Evolutionary conservation across 1,140 invertebrate species (phyloP), one percentile per base, ranked within the genome.

Genomic region (Mamestra configurata): DNA sequence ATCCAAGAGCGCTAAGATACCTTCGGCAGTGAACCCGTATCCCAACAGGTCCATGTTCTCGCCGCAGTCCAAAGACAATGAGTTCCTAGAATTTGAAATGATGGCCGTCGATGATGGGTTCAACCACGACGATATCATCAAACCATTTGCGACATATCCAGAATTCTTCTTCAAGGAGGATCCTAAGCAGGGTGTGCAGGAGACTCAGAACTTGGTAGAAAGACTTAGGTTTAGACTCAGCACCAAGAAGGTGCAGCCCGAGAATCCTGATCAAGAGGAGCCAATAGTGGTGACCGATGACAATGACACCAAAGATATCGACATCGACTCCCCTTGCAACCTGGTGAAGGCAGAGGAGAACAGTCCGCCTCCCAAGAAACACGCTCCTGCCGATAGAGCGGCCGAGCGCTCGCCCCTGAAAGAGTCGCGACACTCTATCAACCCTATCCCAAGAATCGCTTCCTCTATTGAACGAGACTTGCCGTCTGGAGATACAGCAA

Each of bases 161-260:
- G 93, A 93, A 81, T 95, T 97, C 61, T 95, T 97, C 77, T 97
- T 97, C 81, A 97, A 97, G 87, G 97, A 97, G 85, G 97, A 98
- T 87, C 96, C 97, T n/a, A 97, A 97, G 84, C 94, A 94, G 82
- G 90, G 97, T 85, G 97, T 97, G 0, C 93, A 97, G 53, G 97
- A 97, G 93, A 98, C 97, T 0, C 90, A 97, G 31, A 97, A 98
- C 94, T 91, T 98, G 18, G 97, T 98, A 8, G 97, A 98, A 82
- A 97, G 98, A 90, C 91, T 98, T 15, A 93, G 97, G 71, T 96
- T 97, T 95, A 92, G 93, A 79, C 84, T 94, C 43, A 95, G 88
- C 70, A 83, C 85, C 40, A 94, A 94, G 80, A 94, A 94, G 80
- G 83, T 86, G 35, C 86, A 89, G 24, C 59, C 85, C 18, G 92